Conservation (phyloP, 2,797 vertebrate genomes). For the Pelobates cultripes region DNA sequence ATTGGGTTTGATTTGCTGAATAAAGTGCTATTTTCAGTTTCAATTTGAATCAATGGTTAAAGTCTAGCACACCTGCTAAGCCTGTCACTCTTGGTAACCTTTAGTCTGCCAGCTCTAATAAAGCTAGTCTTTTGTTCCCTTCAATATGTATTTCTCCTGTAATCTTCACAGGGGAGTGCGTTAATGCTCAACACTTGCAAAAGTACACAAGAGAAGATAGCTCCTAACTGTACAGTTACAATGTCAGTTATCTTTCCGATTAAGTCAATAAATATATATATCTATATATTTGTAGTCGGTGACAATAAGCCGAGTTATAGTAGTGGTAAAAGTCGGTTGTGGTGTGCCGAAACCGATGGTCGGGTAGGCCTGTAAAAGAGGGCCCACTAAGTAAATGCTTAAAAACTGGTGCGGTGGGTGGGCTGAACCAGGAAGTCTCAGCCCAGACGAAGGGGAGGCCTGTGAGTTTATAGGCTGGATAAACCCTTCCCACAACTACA, state of each 20-base stretch:
- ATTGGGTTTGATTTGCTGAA: conserved; percentile 77
- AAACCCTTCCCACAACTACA: no score
- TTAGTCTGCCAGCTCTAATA: conserved; percentile 58
- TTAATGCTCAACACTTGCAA: conserved; percentile 38
- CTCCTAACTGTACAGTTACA: conserved; percentile 11
- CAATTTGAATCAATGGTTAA: conserved; percentile 77
- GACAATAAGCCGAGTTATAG: no score
- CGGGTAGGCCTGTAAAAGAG: no score
- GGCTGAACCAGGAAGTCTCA: no score
- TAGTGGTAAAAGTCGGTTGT: no score
- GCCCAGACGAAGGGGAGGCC: no score
- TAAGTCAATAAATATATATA: no score
- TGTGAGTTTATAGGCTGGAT: no score
- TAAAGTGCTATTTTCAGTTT: conserved; percentile 80
- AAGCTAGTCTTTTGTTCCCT: conserved; percentile 59
- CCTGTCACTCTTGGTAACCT: conserved; percentile 66
- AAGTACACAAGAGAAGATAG: conserved; percentile 8
- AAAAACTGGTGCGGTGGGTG: no score
- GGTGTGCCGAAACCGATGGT: no score
- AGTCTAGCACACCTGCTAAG: conserved; percentile 70
- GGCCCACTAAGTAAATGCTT: no score
- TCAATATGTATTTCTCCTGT: conserved; percentile 54
- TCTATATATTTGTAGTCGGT: no score
- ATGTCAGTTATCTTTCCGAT: background rate
- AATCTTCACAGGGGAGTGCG: conserved; percentile 43